Conservation (phyloP, 2,888 invertebrate genomes). For the Caradrina kadenii region DNA sequence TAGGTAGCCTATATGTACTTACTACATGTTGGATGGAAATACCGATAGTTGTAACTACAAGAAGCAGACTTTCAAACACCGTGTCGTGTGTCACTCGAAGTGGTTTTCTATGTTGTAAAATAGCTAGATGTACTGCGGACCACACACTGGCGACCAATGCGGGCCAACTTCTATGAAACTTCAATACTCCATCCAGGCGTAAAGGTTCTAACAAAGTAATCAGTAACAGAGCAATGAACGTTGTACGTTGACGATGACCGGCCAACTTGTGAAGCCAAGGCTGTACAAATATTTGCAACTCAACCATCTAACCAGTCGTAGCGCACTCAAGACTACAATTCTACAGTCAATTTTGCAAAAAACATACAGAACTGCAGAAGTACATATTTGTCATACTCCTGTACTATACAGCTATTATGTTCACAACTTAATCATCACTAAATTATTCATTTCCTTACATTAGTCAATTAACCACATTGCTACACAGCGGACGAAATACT, state of each 20-base stretch:
- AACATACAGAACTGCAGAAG: conserved; percentile 23
- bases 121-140: conserved; percentile 53
- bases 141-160: conserved; percentile 19
- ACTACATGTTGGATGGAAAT: conserved; percentile 42
- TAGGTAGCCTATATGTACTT: conserved; percentile 13
- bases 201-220: conserved; percentile 12
- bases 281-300: conserved; percentile 60
- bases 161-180: conserved; percentile 27
- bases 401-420: conserved; percentile 31
- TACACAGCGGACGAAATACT: conserved; percentile 23
- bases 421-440: conserved; percentile 45
- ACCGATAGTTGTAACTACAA: conserved; percentile 55
- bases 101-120: conserved; percentile 77
- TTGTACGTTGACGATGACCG: conserved; percentile 17
- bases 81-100: conserved; percentile 71
- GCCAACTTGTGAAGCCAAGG: conserved; percentile 20
- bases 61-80: conserved; percentile 69
- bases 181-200: conserved; percentile 32
- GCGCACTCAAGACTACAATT: conserved; percentile 57
- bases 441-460: conserved; percentile 50
- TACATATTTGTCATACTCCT: conserved; percentile 21
- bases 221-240: conserved; percentile 23
- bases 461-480: conserved; percentile 46
- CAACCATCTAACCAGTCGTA: conserved; percentile 68
- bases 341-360: conserved; percentile 48